phyloP scores from a whole-genome alignment of 2,888 invertebrate genomes.

The Darwinula stevensoni region DNA sequence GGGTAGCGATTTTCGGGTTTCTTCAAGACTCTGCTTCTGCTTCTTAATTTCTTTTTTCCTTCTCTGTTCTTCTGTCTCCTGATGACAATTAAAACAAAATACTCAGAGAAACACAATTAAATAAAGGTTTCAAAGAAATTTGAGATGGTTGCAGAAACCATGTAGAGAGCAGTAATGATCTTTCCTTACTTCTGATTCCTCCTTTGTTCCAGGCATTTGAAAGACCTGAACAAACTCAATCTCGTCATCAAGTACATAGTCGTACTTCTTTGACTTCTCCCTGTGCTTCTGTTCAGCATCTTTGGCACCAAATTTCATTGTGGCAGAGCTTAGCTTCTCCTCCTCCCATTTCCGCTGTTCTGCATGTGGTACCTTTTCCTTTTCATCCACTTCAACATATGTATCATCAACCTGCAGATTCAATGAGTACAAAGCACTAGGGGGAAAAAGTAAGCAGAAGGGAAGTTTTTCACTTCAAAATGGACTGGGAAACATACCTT shows the following conservation, averaged over 20 bases:
- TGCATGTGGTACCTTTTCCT: slow-evolving; percentile 26
- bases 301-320: slow-evolving; percentile 73
- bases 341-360: slow-evolving; percentile 80
- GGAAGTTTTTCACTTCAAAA: too few species aligned
- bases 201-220: slow-evolving; percentile 38
- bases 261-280: slow-evolving; percentile 40
- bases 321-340: slow-evolving; percentile 74
- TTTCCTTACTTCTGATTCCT: slow-evolving; percentile 14
- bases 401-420: slow-evolving; percentile 15
- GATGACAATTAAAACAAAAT: not conserved
- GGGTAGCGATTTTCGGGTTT: slow-evolving; percentile 70
- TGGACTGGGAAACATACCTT: too few species aligned
- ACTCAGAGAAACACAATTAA: not conserved
- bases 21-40: slow-evolving; percentile 46
- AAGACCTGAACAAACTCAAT: slow-evolving; percentile 87
- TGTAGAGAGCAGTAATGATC: too few species aligned
- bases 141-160: not conserved
- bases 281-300: slow-evolving; percentile 29
- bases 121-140: slow-evolving; percentile 4
- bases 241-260: slow-evolving; percentile 74
- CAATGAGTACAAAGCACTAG: not conserved
- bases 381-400: slow-evolving; percentile 56
- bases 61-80: slow-evolving; percentile 12
- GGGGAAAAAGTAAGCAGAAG: too few species aligned
- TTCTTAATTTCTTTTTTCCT: slow-evolving; percentile 1